Percentiles rank a stretch among this genome's conserved stretches.
Evolutionary conservation across 2,797 vertebrate species (phyloP).

Genomic region (Tarsius wallacei): DNA sequence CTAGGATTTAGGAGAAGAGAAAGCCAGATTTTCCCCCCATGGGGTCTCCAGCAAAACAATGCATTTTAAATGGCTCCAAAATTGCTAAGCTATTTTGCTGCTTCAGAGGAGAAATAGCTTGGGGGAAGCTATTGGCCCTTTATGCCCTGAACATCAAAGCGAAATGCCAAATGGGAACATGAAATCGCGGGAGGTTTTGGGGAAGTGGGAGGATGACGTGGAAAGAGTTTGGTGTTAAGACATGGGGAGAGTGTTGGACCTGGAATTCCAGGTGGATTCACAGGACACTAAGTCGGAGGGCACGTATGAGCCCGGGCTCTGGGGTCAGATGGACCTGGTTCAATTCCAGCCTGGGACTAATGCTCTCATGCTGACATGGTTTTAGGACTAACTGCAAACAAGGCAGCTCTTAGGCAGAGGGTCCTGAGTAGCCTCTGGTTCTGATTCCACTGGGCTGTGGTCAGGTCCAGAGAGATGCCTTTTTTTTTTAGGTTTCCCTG

Average conservation of each 20-base stretch:
- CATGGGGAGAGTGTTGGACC: neutral
- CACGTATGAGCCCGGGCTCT: neutral
- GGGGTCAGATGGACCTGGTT: fast-evolving
- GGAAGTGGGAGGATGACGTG: constrained; percentile 50
- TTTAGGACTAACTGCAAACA: neutral
- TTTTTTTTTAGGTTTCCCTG: neutral
- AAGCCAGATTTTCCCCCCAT: constrained; percentile 1
- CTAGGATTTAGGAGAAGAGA: constrained; percentile 82
- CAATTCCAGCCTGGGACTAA: neutral
- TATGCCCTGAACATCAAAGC: constrained; percentile 90
- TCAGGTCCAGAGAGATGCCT: too few relatives aligned
- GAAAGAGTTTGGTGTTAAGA: constrained; percentile 23
- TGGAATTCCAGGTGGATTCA: neutral
- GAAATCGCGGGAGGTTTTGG: constrained; percentile 80
- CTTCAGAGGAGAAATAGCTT: constrained; percentile 90
- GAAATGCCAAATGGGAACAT: constrained; percentile 89
- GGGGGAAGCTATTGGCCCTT: constrained; percentile 90
- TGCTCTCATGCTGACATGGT: fast-evolving
- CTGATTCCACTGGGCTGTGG: neutral
- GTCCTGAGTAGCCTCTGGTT: neutral
- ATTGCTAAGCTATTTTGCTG: constrained; percentile 91
- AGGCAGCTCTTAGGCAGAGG: neutral
- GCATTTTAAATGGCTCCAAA: constrained; percentile 90
- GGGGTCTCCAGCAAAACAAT: constrained; percentile 88
- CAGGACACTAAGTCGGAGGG: neutral